Evolutionary conservation across 2,113 vertebrate species (phyloP).

Genomic region (Sphyrna mokarran): DNA sequence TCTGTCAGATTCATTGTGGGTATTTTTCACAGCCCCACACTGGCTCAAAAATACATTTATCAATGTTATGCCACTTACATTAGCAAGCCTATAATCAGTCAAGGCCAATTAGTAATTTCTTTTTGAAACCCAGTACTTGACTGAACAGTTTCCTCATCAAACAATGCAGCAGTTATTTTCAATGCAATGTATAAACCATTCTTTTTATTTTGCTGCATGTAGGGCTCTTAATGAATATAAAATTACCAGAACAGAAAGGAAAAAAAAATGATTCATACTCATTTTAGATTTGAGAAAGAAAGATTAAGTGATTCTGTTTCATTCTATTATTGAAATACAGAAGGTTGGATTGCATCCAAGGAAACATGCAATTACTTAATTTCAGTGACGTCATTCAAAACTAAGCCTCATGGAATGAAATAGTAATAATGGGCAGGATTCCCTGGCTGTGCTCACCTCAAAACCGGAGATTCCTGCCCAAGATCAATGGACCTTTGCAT

Average conservation of each 20-base stretch:
- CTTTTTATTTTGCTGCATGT: not conserved
- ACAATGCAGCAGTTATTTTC: not conserved
- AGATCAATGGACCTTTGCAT: too few relatives aligned
- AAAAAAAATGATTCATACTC: constrained; percentile 27
- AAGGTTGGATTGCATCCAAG: constrained; percentile 15
- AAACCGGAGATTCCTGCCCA: too few relatives aligned
- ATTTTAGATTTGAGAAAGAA: constrained; percentile 15
- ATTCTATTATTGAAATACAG: constrained; percentile 2
- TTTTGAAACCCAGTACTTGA: not conserved
- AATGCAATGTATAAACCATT: constrained; percentile 24
- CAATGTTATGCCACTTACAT: not conserved
- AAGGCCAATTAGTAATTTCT: not conserved
- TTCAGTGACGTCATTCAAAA: constrained; percentile 23
- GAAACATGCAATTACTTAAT: not conserved
- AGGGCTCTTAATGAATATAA: not conserved
- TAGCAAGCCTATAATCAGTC: too few relatives aligned
- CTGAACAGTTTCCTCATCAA: constrained; percentile 6
- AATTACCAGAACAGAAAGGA: constrained; percentile 20
- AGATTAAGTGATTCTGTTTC: not conserved
- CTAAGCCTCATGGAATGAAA: not conserved
- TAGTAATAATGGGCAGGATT: not conserved
- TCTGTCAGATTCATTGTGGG: not conserved
- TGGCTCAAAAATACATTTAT: not conserved
- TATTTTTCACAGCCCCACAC: not conserved
- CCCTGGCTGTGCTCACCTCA: too few relatives aligned